Evolutionary conservation across 2,113 vertebrate species (phyloP).

Genomic region (Isichthys henryi): DNA sequence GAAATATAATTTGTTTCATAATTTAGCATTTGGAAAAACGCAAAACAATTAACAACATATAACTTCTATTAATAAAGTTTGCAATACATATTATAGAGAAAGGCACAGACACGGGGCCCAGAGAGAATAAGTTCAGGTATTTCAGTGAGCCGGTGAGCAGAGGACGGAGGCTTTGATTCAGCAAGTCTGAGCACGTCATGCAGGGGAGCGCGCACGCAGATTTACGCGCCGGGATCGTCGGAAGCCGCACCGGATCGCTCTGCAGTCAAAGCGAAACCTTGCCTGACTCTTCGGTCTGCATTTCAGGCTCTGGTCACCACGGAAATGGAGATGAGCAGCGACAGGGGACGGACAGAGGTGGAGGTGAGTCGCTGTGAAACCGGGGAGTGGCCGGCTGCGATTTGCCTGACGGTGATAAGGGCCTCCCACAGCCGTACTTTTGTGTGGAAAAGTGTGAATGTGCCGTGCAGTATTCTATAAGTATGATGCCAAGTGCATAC

Average conservation of each 20-base stretch:
- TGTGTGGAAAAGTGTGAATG: background rate
- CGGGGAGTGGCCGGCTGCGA: background rate
- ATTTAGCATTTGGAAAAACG: background rate
- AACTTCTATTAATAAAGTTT: background rate
- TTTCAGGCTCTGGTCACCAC: slow-evolving; percentile 58
- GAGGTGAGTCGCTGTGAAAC: slow-evolving; percentile 48
- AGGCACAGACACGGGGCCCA: background rate
- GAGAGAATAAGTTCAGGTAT: background rate
- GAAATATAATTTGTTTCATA: background rate
- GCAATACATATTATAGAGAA: background rate
- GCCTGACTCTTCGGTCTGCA: slow-evolving; percentile 39
- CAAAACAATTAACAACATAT: background rate
- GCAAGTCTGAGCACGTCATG: slow-evolving; percentile 36
- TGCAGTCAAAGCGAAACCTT: background rate
- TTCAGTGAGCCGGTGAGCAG: background rate
- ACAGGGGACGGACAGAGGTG: slow-evolving; percentile 36
- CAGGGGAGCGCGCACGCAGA: background rate
- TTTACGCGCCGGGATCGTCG: background rate
- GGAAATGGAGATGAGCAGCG: slow-evolving; percentile 36
- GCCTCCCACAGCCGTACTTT: background rate
- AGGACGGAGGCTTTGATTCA: background rate
- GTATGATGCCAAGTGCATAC: background rate
- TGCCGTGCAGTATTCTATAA: background rate
- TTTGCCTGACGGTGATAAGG: too few relatives aligned
- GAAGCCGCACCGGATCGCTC: background rate